These are phyloP conservation scores for Anas bahamensis DNA, from an alignment of 2,797 vertebrate species.

Conservation along the genomic window DNA sequence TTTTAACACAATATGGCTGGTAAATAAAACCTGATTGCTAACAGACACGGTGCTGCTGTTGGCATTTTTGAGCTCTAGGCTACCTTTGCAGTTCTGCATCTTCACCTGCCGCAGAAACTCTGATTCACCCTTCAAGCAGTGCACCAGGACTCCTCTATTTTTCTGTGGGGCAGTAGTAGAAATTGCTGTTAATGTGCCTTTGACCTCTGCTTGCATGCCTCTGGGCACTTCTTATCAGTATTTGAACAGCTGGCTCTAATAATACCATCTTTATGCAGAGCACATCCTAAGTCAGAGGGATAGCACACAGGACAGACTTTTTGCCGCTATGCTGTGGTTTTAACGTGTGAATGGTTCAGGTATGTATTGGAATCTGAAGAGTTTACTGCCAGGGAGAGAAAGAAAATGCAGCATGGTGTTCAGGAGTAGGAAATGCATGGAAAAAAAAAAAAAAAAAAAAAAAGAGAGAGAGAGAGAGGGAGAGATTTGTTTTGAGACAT, in stretches of 20 bases:
- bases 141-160: neutral
- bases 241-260: constrained; percentile 16
- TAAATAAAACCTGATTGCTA: constrained; percentile 54
- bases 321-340: neutral
- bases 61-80: neutral
- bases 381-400: neutral
- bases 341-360: neutral
- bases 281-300: neutral
- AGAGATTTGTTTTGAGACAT: neutral
- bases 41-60: constrained; percentile 16
- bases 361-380: constrained; percentile 43
- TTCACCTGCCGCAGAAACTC: constrained; percentile 66
- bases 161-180: neutral
- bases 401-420: neutral
- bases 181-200: neutral
- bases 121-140: neutral
- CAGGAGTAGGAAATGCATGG: neutral
- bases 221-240: neutral
- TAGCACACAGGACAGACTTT: neutral
- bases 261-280: neutral
- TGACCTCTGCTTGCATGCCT: neutral
- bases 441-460: too few relatives aligned
- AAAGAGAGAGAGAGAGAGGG: too few relatives aligned
- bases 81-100: constrained; percentile 37
- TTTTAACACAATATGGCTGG: constrained; percentile 68